Evolutionary conservation across 2,888 invertebrate species (phyloP), one percentile per base, ranked within the genome.

Genomic region (Patella pellucida): DNA sequence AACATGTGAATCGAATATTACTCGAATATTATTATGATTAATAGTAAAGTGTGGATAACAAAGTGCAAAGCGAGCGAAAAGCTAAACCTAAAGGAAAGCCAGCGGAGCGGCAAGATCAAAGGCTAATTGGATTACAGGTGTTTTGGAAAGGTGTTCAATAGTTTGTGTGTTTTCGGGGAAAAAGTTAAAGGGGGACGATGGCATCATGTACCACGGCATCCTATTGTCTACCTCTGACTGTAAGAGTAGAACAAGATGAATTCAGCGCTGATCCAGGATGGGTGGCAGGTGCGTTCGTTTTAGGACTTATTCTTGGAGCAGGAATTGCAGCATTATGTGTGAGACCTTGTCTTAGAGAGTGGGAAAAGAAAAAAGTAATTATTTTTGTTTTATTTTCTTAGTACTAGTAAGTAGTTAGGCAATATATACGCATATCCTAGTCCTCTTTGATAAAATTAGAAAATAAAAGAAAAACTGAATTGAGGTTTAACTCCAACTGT

Each of bases 231-330:
- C 80, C 83, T 15, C 71, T 83, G 1, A 76, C 68, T 11, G 69
- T 85, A 3, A 75, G 76, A n/a, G 71, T 81, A 19, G 78, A 79
- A 54, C 74, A 79, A 69, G 76, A 80, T 52, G 79, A 82, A 14
- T 86, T 84, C 73, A 74, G 81, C 1, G 74, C 82, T 12, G 81
- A 87, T 76, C 77, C 79, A 15, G 77, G 82, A 50, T 86, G 88
- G 85, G 84, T 88, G 41, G 87, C 85, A 16, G 83, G 88, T 1
- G 88, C 86, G 11, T 87, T 89, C 75, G 81, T 88, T 70, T 76
- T 89, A 9, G 88, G 88, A 9, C 78, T 88, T 3, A 50, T 87
- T n/a, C 68, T 88, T 23, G 89, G 89, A 52, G 85, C 78, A 12
- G 77, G 81, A 3, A 67, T 88, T n/a, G 80, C 85, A 16, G 79